Percentiles rank a stretch among this genome's conserved stretches.
Evolutionary conservation across 1,140 invertebrate genomes (phyloP).

Genomic region (Trachymyrmex septentrionalis): DNA sequence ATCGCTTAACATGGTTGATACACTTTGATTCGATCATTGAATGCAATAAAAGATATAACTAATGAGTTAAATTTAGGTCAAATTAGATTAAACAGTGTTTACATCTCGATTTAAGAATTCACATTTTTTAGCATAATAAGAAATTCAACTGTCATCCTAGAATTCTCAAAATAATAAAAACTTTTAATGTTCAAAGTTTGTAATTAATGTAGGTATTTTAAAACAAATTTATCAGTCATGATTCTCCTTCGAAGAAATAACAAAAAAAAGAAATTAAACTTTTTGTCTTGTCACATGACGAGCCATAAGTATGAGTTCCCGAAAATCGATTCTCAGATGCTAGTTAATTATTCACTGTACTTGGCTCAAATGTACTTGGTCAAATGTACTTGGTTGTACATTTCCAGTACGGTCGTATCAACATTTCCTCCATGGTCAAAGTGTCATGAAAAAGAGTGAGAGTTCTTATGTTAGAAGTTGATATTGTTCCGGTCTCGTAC

Average conservation of each 20-base stretch:
- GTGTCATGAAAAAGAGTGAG: constrained; percentile 46
- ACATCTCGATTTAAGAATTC: neutral
- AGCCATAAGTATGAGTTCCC: neutral
- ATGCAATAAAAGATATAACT: neutral
- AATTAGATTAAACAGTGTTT: constrained; percentile 18
- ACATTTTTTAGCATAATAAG: neutral
- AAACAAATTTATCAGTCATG: neutral
- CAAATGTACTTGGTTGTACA: constrained; percentile 25
- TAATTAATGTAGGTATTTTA: neutral
- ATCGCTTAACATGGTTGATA: constrained; percentile 33
- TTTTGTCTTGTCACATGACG: neutral
- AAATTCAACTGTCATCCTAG: neutral
- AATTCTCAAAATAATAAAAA: constrained; percentile 13
- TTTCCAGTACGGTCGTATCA: constrained; percentile 52
- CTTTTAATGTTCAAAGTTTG: neutral
- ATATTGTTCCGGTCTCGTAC: constrained; percentile 60
- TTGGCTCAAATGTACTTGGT: neutral
- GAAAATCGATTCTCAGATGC: constrained; percentile 7
- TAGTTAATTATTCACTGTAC: neutral
- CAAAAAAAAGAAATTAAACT: neutral
- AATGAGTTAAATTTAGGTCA: constrained; percentile 20
- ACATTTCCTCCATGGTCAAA: constrained; percentile 30
- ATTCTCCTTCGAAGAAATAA: neutral
- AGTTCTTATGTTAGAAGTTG: constrained; percentile 47
- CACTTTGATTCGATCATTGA: constrained; percentile 19